Conservation (phyloP, 2,888 invertebrate species). For the Ophioninae sp. region DNA sequence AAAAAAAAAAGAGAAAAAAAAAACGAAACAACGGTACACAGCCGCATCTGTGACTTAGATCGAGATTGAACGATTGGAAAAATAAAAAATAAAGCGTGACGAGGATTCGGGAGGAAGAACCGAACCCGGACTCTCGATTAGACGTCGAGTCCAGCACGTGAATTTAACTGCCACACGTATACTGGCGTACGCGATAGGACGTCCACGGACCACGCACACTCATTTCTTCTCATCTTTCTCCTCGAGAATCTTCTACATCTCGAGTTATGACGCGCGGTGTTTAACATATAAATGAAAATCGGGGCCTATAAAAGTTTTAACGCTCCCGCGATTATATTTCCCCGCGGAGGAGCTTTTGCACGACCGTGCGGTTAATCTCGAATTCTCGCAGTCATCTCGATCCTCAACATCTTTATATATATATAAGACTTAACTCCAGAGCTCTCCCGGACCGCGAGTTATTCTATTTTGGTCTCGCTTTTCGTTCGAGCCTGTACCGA, state of each 20-base stretch:
- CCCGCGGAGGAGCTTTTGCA: conserved; percentile 43
- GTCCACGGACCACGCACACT: conserved; percentile 21
- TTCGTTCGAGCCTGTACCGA: background rate
- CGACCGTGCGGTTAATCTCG: conserved; percentile 38
- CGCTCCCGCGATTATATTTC: conserved; percentile 74
- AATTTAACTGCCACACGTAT: conserved; percentile 15
- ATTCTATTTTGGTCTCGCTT: conserved; percentile 72
- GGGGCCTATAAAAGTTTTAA: conserved; percentile 77
- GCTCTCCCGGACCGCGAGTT: conserved; percentile 72
- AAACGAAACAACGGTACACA: too few species aligned
- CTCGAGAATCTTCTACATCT: conserved; percentile 29
- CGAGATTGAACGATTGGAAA: conserved; percentile 10
- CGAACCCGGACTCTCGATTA: conserved; percentile 15
- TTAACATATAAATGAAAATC: conserved; percentile 79
- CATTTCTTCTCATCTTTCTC: conserved; percentile 11
- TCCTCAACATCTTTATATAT: conserved; percentile 16
- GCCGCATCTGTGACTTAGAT: conserved; percentile 5
- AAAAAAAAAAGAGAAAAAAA: too few species aligned
- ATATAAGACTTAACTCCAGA: conserved; percentile 21
- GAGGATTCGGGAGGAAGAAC: background rate
- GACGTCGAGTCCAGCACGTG: background rate
- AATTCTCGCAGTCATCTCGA: conserved; percentile 66
- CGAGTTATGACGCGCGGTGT: conserved; percentile 73
- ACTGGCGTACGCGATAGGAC: background rate
- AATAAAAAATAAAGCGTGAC: background rate